phyloP scores from a whole-genome alignment of 2,888 invertebrate species.

The Amphipyra berbera region DNA sequence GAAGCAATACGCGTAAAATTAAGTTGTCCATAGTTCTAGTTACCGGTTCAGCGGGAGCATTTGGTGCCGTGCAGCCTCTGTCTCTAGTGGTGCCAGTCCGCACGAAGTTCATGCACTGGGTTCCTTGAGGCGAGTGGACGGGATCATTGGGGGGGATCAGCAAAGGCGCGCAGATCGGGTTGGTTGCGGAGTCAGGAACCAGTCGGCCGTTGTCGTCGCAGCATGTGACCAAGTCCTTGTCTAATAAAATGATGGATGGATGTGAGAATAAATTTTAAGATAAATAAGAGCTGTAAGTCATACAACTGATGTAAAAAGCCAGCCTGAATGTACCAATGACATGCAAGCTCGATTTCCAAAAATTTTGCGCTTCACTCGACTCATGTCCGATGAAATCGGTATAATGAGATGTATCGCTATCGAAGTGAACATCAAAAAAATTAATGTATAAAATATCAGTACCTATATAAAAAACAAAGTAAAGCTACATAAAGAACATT shows the following conservation, averaged over 20 bases:
- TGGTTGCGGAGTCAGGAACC: conserved; percentile 68
- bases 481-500: not conserved
- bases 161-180: conserved; percentile 81
- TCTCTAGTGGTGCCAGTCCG: conserved; percentile 92
- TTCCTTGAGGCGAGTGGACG: conserved; percentile 85
- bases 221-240: conserved; percentile 76
- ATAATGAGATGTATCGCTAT: no score
- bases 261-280: not conserved
- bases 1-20: no score
- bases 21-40: conserved; percentile 10
- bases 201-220: conserved; percentile 80
- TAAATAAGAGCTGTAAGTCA: no score
- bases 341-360: no score
- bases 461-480: not conserved
- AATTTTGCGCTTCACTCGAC: no score
- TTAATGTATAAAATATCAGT: no score
- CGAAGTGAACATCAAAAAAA: no score
- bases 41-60: conserved; percentile 93
- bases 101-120: conserved; percentile 93
- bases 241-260: conserved; percentile 54
- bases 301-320: no score
- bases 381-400: no score
- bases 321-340: no score
- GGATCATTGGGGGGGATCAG: conserved; percentile 80
- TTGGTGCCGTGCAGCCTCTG: conserved; percentile 91